phyloP scores from a whole-genome alignment of 2,888 invertebrate genomes.

The Reticulitermes lucifugus region DNA sequence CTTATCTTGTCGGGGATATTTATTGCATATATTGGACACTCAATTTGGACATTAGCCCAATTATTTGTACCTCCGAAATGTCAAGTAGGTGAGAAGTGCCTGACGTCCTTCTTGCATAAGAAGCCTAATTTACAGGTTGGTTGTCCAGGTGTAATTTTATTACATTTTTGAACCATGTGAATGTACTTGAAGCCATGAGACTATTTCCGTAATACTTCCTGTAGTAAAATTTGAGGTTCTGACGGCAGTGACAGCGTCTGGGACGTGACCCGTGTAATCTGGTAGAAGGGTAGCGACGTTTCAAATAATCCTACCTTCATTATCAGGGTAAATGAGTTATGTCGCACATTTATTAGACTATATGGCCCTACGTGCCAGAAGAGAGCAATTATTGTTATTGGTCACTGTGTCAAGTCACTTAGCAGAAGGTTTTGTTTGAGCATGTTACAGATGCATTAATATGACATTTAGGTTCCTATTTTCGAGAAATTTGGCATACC shows the following conservation, averaged over 20 bases:
- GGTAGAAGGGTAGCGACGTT: too few relatives aligned
- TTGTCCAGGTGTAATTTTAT: background rate
- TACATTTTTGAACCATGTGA: background rate
- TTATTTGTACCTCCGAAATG: constrained; percentile 80
- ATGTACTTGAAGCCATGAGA: background rate
- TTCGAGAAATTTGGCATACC: background rate
- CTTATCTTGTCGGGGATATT: constrained; percentile 70
- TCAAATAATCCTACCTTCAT: too few relatives aligned
- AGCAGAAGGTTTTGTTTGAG: background rate
- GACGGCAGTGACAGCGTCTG: too few relatives aligned
- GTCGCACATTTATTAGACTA: too few relatives aligned
- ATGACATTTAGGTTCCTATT: background rate
- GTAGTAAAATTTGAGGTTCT: too few relatives aligned
- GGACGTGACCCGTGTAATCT: too few relatives aligned
- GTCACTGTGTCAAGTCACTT: too few relatives aligned
- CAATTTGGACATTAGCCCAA: constrained; percentile 80
- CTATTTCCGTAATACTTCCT: too few relatives aligned
- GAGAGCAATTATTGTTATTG: background rate
- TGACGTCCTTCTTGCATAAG: constrained; percentile 74
- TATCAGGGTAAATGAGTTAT: too few relatives aligned
- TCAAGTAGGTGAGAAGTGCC: constrained; percentile 73
- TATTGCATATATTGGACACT: constrained; percentile 76
- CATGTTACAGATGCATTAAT: background rate
- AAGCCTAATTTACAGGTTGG: constrained; percentile 71
- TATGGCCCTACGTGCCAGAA: too few relatives aligned